phyloP scores from a whole-genome alignment of 2,888 invertebrate genomes.

The Geophilus truncorum region DNA sequence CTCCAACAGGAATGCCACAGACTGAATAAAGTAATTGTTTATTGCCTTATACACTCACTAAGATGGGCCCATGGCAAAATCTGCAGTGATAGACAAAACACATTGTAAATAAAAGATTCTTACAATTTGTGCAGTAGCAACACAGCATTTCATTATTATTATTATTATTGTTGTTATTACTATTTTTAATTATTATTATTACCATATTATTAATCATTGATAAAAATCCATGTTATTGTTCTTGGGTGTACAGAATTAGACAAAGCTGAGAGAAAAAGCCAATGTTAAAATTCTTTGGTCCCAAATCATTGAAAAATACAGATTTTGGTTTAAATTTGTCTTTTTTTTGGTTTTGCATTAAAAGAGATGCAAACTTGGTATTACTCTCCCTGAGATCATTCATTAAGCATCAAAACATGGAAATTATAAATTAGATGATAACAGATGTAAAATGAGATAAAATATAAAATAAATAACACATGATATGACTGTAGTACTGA shows the following conservation, averaged over 20 bases:
- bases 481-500: neutral
- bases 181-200: neutral
- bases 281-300: conserved; percentile 13
- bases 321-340: neutral
- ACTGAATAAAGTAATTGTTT: conserved; percentile 20
- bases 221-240: neutral
- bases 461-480: neutral
- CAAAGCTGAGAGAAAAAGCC: neutral
- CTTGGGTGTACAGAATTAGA: neutral
- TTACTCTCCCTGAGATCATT: conserved; percentile 6
- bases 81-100: conserved; percentile 3
- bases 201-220: neutral
- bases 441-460: too few species aligned
- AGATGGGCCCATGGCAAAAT: conserved; percentile 2
- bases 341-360: neutral
- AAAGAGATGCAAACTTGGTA: neutral
- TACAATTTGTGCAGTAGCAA: conserved; percentile 1
- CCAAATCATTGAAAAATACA: neutral
- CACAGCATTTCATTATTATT: conserved; percentile 1
- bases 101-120: neutral
- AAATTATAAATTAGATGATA: neutral
- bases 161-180: too few species aligned
- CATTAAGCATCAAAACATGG: neutral
- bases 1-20: conserved; percentile 5
- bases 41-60: conserved; percentile 30